phyloP scores from a whole-genome alignment of 2,113 vertebrate species.

The Campylomormyrus numenius region DNA sequence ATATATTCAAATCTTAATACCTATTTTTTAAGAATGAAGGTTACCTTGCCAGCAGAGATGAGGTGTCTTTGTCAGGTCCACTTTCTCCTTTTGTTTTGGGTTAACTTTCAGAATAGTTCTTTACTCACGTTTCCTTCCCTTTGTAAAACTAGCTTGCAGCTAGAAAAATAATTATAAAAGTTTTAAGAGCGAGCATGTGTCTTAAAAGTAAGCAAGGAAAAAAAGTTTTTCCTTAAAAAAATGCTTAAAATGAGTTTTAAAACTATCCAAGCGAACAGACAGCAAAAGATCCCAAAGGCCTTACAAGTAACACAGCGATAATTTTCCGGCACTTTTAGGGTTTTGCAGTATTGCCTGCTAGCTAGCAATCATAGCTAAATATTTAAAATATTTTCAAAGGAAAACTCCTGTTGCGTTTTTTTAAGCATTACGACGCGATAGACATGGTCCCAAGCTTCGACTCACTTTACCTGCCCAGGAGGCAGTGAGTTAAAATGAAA shows the following conservation, averaged over 20 bases:
- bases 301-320: slow-evolving; percentile 38
- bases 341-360: slow-evolving; percentile 34
- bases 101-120: slow-evolving; percentile 16
- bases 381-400: neutral
- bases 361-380: slow-evolving; percentile 30
- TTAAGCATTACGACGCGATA: neutral
- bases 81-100: slow-evolving; percentile 21
- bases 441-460: neutral
- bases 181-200: slow-evolving; percentile 13
- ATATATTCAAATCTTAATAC: neutral
- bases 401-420: neutral
- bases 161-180: neutral
- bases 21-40: neutral
- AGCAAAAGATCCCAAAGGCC: slow-evolving; percentile 43
- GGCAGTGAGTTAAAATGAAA: neutral
- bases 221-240: neutral
- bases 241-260: neutral
- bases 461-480: neutral
- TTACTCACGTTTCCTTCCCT: slow-evolving; percentile 24
- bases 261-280: slow-evolving; percentile 25
- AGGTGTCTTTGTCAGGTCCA: slow-evolving; percentile 31
- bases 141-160: neutral
- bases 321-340: slow-evolving; percentile 34
- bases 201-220: slow-evolving; percentile 27
- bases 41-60: slow-evolving; percentile 47